Percentiles rank a stretch among this genome's conserved stretches.
phyloP scores from a whole-genome alignment of 2,113 vertebrate genomes.

The Scolopax mira region DNA sequence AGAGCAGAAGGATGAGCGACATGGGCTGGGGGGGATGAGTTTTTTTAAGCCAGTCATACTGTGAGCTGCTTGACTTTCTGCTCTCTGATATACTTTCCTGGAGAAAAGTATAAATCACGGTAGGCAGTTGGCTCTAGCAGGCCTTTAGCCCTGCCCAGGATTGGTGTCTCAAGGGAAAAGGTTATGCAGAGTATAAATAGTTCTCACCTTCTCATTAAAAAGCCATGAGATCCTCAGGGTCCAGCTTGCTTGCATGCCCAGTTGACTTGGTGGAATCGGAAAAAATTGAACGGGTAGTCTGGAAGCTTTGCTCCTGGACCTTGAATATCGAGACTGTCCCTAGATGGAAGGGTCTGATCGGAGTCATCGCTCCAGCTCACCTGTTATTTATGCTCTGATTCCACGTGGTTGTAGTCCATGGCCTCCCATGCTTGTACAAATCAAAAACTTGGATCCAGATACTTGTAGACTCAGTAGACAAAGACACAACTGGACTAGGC shows the following conservation, averaged over 20 bases:
- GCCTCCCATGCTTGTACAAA: background rate
- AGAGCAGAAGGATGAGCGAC: background rate
- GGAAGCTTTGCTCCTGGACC: background rate
- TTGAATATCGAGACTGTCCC: background rate
- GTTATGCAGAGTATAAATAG: background rate
- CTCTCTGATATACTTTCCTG: background rate
- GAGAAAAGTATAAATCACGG: background rate
- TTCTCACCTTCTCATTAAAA: slow-evolving; percentile 2
- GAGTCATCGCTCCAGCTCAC: background rate
- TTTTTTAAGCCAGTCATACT: background rate
- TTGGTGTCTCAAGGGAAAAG: background rate
- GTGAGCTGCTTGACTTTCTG: slow-evolving; percentile 5
- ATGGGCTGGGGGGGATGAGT: background rate
- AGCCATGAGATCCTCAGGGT: background rate
- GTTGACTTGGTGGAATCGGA: background rate
- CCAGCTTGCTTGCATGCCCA: background rate
- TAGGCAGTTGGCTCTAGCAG: background rate
- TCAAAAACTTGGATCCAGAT: background rate
- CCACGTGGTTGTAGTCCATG: background rate
- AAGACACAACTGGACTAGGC: background rate
- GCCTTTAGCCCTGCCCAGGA: background rate
- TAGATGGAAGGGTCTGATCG: background rate
- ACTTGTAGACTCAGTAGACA: background rate
- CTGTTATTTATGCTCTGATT: background rate
- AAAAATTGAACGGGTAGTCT: background rate